These are phyloP conservation scores for Pelobates fuscus DNA, from an alignment of 2,113 vertebrate species.

Conservation along the genomic window DNA sequence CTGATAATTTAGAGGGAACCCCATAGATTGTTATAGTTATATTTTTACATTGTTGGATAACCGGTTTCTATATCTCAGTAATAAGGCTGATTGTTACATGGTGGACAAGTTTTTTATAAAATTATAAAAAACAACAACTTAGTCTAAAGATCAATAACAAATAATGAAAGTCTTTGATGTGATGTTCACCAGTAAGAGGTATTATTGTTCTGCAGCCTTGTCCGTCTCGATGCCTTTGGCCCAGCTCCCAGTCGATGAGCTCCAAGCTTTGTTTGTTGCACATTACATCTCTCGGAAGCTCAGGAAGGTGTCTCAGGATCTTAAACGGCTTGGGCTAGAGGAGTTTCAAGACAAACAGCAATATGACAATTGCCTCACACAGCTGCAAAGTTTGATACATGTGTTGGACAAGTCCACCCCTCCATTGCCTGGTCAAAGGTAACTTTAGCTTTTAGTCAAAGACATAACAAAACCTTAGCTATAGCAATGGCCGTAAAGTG, in stretches of 20 bases:
- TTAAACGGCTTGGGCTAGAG: conserved; percentile 62
- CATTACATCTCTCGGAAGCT: conserved; percentile 67
- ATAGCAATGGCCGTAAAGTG: too few relatives aligned
- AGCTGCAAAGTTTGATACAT: conserved; percentile 60
- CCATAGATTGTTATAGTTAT: too few relatives aligned
- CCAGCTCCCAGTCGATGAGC: conserved; percentile 53
- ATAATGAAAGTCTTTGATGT: too few relatives aligned
- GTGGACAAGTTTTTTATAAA: too few relatives aligned
- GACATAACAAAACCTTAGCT: too few relatives aligned
- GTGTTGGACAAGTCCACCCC: conserved; percentile 67
- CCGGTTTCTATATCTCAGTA: too few relatives aligned
- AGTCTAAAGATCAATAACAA: too few relatives aligned
- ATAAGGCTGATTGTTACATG: too few relatives aligned
- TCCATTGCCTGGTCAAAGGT: conserved; percentile 66
- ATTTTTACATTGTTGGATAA: too few relatives aligned
- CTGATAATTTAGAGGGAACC: too few relatives aligned
- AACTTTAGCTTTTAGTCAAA: background rate
- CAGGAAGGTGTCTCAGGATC: conserved; percentile 59
- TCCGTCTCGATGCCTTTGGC: background rate
- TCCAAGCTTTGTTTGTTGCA: conserved; percentile 71
- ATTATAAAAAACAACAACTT: too few relatives aligned
- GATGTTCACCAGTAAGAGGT: too few relatives aligned
- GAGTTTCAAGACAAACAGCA: conserved; percentile 57
- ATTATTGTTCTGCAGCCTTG: conserved; percentile 1
- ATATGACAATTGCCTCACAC: conserved; percentile 55